phyloP scores from a whole-genome alignment of 2,113 vertebrate genomes.

The Oreochromis tanganicae region DNA sequence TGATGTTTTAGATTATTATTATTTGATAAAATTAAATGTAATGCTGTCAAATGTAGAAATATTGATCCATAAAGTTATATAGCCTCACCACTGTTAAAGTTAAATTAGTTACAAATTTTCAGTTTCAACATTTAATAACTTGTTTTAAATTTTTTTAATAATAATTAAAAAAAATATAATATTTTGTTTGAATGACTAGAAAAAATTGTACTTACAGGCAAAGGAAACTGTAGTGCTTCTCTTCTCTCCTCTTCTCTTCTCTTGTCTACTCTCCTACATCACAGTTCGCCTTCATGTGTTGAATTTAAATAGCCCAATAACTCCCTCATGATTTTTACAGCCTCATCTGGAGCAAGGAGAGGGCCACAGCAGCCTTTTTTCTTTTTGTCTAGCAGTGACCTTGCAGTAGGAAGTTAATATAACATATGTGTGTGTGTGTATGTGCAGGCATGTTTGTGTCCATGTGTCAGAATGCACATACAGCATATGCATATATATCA shows the following conservation, averaged over 20 bases:
- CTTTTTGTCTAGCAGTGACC: constrained; percentile 38
- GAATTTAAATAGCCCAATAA: constrained; percentile 67
- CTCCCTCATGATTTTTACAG: constrained; percentile 54
- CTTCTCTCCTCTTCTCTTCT: neutral
- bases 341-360: constrained; percentile 60
- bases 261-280: neutral
- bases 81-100: neutral
- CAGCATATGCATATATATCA: neutral
- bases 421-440: neutral
- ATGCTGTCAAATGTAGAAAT: neutral
- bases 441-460: neutral
- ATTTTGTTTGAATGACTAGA: neutral
- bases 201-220: neutral
- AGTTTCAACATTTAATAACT: neutral
- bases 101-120: neutral
- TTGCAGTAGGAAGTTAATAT: constrained; percentile 36
- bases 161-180: neutral
- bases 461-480: neutral
- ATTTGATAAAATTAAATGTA: neutral
- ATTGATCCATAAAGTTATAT: neutral
- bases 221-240: neutral
- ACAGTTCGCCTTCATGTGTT: constrained; percentile 32
- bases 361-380: neutral
- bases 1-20: neutral
- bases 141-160: neutral